Evolutionary conservation across 2,888 invertebrate species (phyloP), one percentile per base, ranked within the genome.

Genomic region (Axea sp.): DNA sequence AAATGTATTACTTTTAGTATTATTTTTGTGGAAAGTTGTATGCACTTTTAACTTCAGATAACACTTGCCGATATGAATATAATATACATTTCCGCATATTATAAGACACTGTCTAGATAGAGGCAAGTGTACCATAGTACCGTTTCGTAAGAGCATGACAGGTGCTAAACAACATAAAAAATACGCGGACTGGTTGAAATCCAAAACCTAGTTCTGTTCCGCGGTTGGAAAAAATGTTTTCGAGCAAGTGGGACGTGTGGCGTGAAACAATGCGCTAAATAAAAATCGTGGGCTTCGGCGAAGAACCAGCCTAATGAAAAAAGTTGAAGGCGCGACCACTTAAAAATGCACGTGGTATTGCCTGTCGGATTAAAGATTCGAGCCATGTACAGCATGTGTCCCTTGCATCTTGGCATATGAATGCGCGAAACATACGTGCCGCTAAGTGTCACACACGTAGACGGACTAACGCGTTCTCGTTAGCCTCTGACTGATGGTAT

Each of bases 331-430:
- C 57, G 39, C 77, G 77, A 49, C 82, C 83, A 78, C 82, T 85
- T 78, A 82, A 75, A 79, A 77, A 84, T 83, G 81, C 83, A 65
- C 73, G 73, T 69, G 74, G 76, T 78, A 81, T 80, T 76, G 75
- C 77, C 77, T n/a, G 80, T 81, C 78, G 79, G 80, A 82, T 84
- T 84, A 85, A 82, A 82, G 79, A 85, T 85, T 85, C 85, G 81
- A 78, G 77, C 71, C 77, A 81, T 83, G 85, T 85, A 74, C 81
- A 65, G 26, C n/a, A 30, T 33, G 33, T 47, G 51, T 59, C 69
- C 33, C 35, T 49, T 76, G 80, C 45, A 73, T 72, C 69, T 47
- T 30, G 65, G 41, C 53, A 30, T 43, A 57, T 80, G 83, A 83
- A 84, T 84, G 78, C 81, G 76, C 78, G 80, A 83, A 68, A 73